Conservation (phyloP, 2,797 vertebrate species). For the Anniella stebbinsi region DNA sequence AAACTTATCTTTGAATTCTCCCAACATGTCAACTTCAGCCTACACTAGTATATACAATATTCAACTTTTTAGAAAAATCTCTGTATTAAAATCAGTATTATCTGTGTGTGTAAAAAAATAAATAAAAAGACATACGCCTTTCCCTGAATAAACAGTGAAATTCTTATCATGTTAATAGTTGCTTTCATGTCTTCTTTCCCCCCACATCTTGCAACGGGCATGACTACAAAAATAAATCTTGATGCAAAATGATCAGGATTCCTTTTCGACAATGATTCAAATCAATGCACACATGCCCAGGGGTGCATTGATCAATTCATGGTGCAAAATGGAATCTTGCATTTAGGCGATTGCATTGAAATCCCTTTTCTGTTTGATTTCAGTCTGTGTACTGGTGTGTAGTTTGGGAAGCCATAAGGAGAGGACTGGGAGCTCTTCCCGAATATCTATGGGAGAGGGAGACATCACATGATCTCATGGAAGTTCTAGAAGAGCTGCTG, state of each 20-base stretch:
- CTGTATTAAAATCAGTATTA: neutral
- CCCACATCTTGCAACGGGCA: neutral
- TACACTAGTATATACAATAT: slow-evolving; percentile 21
- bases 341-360: too few relatives aligned
- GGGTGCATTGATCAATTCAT: too few relatives aligned
- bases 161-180: slow-evolving; percentile 16
- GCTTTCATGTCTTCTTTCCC: neutral
- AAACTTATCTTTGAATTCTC: slow-evolving; percentile 31
- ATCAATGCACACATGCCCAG: neutral
- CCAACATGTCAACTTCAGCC: slow-evolving; percentile 40
- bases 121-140: too few relatives aligned
- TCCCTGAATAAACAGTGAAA: neutral
- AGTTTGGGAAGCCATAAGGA: too few relatives aligned
- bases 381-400: too few relatives aligned
- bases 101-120: neutral
- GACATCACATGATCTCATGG: too few relatives aligned
- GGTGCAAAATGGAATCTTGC: too few relatives aligned
- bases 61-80: neutral
- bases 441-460: too few relatives aligned
- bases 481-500: too few relatives aligned
- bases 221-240: neutral
- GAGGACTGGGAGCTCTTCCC: too few relatives aligned
- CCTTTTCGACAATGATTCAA: neutral
- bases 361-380: too few relatives aligned
- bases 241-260: neutral